phyloP scores from a whole-genome alignment of 1,140 invertebrate genomes.

The Drosophila ohnishii region DNA sequence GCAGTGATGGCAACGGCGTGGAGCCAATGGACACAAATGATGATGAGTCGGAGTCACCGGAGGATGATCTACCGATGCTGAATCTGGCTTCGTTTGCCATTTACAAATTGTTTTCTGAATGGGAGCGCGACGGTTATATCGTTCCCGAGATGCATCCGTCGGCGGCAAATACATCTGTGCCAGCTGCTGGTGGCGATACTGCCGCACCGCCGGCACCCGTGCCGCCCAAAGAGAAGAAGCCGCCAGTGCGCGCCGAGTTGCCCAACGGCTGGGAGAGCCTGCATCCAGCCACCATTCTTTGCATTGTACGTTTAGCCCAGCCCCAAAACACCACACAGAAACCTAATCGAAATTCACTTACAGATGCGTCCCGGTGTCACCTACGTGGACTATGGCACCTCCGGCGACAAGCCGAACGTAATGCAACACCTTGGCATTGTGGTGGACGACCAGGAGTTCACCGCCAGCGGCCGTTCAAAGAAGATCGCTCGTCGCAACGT shows the following conservation, averaged over 20 bases:
- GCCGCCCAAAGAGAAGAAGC: slow-evolving; percentile 81
- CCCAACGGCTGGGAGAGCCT: slow-evolving; percentile 85
- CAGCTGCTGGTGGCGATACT: slow-evolving; percentile 54
- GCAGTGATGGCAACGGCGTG: slow-evolving; percentile 23
- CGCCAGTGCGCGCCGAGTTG: slow-evolving; percentile 83
- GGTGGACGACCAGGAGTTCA: slow-evolving; percentile 84
- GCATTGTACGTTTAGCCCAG: slow-evolving; percentile 76
- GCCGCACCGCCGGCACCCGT: slow-evolving; percentile 13
- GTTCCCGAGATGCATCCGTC: slow-evolving; percentile 84
- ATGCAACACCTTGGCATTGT: slow-evolving; percentile 84
- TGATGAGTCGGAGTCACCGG: slow-evolving; percentile 64
- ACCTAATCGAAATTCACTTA: neutral
- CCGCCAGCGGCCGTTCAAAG: slow-evolving; percentile 84
- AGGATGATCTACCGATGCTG: slow-evolving; percentile 88
- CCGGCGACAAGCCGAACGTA: slow-evolving; percentile 86
- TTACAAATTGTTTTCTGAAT: slow-evolving; percentile 89
- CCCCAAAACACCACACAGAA: neutral
- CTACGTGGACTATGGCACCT: slow-evolving; percentile 85
- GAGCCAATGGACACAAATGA: slow-evolving; percentile 53
- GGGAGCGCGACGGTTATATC: slow-evolving; percentile 88
- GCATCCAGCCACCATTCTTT: slow-evolving; percentile 89
- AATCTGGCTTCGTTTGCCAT: slow-evolving; percentile 90
- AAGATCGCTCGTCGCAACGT: slow-evolving; percentile 84
- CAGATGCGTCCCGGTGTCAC: slow-evolving; percentile 88
- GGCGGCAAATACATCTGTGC: slow-evolving; percentile 10